A percentile compares a stretch with the other conserved stretches of the same genome.
Conservation (phyloP, 2,797 vertebrate genomes). For the Coendou prehensilis region DNA sequence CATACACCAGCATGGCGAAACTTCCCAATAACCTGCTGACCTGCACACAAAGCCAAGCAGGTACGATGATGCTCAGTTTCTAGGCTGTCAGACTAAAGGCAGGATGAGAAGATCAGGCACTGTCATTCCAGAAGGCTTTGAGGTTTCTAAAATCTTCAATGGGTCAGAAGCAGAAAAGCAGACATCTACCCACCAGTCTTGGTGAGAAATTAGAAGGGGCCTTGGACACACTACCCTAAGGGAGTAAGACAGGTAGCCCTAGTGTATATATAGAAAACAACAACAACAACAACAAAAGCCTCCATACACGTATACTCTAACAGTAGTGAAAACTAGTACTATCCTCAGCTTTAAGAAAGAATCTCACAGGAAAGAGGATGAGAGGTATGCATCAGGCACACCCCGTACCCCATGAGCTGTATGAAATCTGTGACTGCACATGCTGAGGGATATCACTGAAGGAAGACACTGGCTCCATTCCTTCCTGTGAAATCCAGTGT, state of each 20-base stretch:
- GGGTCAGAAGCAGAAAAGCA: background rate
- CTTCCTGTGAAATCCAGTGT: background rate
- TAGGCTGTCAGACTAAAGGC: background rate
- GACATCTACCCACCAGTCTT: background rate
- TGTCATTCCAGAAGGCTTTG: background rate
- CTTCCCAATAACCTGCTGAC: background rate
- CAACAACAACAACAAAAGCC: background rate
- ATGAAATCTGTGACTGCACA: background rate
- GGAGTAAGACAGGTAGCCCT: background rate
- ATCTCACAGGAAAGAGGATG: background rate
- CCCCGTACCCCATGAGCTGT: background rate
- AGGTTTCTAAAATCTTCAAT: background rate
- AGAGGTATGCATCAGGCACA: background rate
- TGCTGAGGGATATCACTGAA: background rate
- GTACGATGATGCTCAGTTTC: background rate
- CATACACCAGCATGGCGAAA: background rate
- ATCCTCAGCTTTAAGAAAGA: slow-evolving; percentile 7
- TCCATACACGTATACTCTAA: background rate
- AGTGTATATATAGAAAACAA: background rate
- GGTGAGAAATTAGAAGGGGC: background rate
- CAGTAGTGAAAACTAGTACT: background rate
- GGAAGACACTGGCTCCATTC: background rate
- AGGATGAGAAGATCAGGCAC: background rate
- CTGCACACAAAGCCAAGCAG: background rate
- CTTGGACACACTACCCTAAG: background rate